Percentiles rank a stretch among this genome's conserved stretches.
Conservation (phyloP, 2,113 vertebrate species). For the Anoura caudifer region DNA sequence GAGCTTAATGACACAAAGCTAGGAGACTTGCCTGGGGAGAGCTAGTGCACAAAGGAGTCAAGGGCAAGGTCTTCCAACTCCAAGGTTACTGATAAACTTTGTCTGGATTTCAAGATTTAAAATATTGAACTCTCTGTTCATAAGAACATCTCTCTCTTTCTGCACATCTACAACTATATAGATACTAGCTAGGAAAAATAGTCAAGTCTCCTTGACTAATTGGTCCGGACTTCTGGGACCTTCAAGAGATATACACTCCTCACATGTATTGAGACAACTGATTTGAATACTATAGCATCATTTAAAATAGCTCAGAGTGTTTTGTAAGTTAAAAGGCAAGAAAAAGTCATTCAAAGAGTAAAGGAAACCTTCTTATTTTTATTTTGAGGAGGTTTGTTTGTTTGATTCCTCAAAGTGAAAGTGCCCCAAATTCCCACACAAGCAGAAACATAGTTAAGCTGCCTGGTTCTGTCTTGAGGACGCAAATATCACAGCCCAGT, state of each 20-base stretch:
- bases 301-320: conserved; percentile 54
- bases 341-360: conserved; percentile 57
- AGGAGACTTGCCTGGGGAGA: background rate
- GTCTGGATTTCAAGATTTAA: background rate
- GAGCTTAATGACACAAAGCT: background rate
- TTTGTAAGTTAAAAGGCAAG: conserved; percentile 49
- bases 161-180: background rate
- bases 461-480: conserved; percentile 64
- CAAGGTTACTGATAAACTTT: background rate
- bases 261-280: conserved; percentile 1
- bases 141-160: background rate
- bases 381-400: conserved; percentile 49
- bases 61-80: background rate
- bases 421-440: conserved; percentile 53
- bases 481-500: conserved; percentile 71
- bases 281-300: background rate
- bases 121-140: conserved; percentile 6
- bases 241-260: conserved; percentile 19
- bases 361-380: conserved; percentile 41
- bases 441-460: conserved; percentile 67
- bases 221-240: conserved; percentile 8
- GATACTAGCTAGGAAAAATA: background rate
- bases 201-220: background rate
- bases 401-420: conserved; percentile 70
- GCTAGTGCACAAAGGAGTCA: background rate